A percentile compares a stretch with the other conserved stretches of the same genome.
Conservation (phyloP, 2,888 invertebrate species). For the Geotrupes spiniger region DNA sequence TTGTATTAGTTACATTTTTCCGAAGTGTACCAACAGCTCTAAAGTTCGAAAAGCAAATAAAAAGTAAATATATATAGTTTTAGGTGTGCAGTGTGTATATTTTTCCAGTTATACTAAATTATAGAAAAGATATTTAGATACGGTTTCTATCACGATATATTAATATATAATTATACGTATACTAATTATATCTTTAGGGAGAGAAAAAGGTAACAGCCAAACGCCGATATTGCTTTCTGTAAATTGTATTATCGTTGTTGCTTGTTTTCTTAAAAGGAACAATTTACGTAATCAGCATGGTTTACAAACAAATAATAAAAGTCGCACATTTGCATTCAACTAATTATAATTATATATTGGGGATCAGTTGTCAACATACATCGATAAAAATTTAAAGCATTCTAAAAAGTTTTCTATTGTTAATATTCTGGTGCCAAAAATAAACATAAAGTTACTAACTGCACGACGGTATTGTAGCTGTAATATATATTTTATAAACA, state of each 20-base stretch:
- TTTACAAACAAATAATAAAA: constrained; percentile 8
- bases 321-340: constrained; percentile 33
- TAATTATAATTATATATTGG: constrained; percentile 43
- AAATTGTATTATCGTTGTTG: constrained; percentile 45
- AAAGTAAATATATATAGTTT: constrained; percentile 23
- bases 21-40: constrained; percentile 40
- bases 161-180: constrained; percentile 38
- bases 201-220: constrained; percentile 32
- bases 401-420: constrained; percentile 44
- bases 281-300: constrained; percentile 9
- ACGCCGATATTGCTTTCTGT: constrained; percentile 43
- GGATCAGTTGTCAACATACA: constrained; percentile 47
- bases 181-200: constrained; percentile 37
- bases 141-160: constrained; percentile 47
- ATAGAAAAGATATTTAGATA: constrained; percentile 47
- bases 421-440: constrained; percentile 51
- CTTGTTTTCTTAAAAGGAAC: constrained; percentile 32
- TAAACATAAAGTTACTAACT: constrained; percentile 44
- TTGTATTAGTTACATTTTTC: constrained; percentile 1
- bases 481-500: constrained; percentile 7
- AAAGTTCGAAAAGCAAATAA: constrained; percentile 35
- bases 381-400: constrained; percentile 44
- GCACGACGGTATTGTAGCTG: constrained; percentile 8
- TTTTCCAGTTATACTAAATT: constrained; percentile 46
- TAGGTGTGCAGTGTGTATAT: constrained; percentile 48